Evolutionary conservation across 2,797 vertebrate genomes (phyloP).

Genomic region (Sebastes glaucus): DNA sequence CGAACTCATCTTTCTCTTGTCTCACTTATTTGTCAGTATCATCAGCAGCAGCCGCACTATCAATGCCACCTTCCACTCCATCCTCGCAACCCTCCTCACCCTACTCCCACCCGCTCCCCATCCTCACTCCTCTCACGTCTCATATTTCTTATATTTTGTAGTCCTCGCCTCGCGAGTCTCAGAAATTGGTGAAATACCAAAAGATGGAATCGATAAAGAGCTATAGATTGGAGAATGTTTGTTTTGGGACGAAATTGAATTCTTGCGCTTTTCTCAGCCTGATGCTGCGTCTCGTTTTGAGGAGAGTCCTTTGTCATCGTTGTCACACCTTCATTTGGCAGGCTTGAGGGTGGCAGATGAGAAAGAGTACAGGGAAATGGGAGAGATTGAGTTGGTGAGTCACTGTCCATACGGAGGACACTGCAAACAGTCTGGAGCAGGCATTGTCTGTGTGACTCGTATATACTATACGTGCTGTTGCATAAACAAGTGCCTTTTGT

Average conservation of each 20-base stretch:
- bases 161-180: constrained; percentile 12
- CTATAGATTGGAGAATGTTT: constrained; percentile 53
- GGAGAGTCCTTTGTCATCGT: constrained; percentile 56
- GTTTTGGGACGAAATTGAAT: constrained; percentile 57
- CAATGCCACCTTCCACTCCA: neutral
- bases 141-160: constrained; percentile 18
- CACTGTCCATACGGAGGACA: constrained; percentile 65
- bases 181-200: constrained; percentile 31
- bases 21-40: constrained; percentile 18
- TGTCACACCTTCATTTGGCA: constrained; percentile 69
- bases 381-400: constrained; percentile 67
- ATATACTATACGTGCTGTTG: constrained; percentile 31
- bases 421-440: constrained; percentile 66
- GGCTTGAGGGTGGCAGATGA: constrained; percentile 43
- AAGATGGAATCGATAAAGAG: constrained; percentile 43
- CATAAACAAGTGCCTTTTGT: constrained; percentile 31
- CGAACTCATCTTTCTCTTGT: constrained; percentile 11
- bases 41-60: constrained; percentile 15
- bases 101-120: neutral
- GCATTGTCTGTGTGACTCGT: constrained; percentile 47
- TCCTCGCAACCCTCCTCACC: neutral
- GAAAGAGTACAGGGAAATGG: constrained; percentile 42
- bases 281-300: constrained; percentile 38
- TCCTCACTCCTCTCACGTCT: neutral
- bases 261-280: constrained; percentile 46